phyloP scores from a whole-genome alignment of 1,140 invertebrate species.

The Megalopta genalis region DNA sequence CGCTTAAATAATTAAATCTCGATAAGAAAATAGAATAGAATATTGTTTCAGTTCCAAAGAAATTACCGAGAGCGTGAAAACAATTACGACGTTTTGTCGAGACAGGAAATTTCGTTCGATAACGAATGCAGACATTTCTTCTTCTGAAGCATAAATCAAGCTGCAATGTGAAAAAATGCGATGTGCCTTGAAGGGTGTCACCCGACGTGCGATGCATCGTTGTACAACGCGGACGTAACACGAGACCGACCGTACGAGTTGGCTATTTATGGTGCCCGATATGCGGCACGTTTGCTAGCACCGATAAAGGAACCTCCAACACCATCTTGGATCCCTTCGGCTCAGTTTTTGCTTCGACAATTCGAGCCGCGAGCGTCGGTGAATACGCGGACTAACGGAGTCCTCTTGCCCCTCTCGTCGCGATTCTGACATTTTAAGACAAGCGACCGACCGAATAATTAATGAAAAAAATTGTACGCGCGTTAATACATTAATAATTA shows the following conservation, averaged over 20 bases:
- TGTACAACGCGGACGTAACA: constrained; percentile 66
- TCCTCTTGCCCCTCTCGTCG: no score
- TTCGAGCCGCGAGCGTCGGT: background rate
- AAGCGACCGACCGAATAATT: no score
- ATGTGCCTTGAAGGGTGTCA: constrained; percentile 58
- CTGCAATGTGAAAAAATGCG: background rate
- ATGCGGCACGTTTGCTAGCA: constrained; percentile 49
- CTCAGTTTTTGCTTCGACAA: constrained; percentile 26
- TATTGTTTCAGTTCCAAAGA: no score
- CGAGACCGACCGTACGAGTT: constrained; percentile 61
- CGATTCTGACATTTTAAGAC: no score
- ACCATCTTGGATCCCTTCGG: constrained; percentile 1
- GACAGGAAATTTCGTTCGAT: no score
- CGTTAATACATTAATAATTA: no score
- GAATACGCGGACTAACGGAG: background rate
- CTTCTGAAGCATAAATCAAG: background rate
- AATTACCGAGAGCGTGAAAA: no score
- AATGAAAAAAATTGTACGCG: no score
- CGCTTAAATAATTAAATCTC: no score
- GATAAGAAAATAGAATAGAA: no score
- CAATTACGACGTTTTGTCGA: no score
- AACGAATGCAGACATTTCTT: no score
- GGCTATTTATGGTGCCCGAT: constrained; percentile 51
- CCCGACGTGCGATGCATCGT: constrained; percentile 62
- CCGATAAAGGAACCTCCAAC: constrained; percentile 40